Evolutionary conservation across 2,113 vertebrate genomes (phyloP).

Genomic region (Syrmaticus mikado): DNA sequence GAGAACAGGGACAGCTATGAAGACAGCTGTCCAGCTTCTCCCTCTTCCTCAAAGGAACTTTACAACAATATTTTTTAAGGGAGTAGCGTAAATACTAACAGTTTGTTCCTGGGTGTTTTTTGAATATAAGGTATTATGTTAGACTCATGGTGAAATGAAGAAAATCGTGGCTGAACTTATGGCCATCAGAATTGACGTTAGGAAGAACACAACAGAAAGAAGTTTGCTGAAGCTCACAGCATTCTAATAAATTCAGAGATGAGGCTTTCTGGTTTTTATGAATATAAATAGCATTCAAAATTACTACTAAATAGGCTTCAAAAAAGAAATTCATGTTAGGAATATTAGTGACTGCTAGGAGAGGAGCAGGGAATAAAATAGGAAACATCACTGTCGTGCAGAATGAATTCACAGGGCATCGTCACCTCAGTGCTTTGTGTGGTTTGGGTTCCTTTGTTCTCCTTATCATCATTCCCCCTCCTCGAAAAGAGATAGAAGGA

Average conservation of each 20-base stretch:
- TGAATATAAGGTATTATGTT: background rate
- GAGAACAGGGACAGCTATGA: background rate
- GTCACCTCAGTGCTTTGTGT: background rate
- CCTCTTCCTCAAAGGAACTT: background rate
- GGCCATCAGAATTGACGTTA: background rate
- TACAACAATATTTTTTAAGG: background rate
- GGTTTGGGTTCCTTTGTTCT: background rate
- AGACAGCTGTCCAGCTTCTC: background rate
- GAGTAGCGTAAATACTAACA: background rate
- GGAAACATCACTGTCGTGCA: background rate
- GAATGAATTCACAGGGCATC: background rate
- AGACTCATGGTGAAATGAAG: slow-evolving; percentile 2
- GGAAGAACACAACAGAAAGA: background rate
- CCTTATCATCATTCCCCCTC: background rate
- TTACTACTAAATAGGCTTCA: slow-evolving; percentile 7
- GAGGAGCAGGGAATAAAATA: background rate
- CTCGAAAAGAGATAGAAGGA: background rate
- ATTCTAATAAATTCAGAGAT: background rate
- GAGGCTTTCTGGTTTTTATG: background rate
- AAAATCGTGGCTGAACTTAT: background rate
- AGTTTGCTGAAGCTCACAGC: background rate
- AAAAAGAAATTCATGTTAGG: background rate
- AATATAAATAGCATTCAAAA: slow-evolving; percentile 28
- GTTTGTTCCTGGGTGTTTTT: background rate
- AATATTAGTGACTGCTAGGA: slow-evolving; percentile 20